Evolutionary conservation across 2,888 invertebrate genomes (phyloP).

Genomic region (Pristionchus japonicus): DNA sequence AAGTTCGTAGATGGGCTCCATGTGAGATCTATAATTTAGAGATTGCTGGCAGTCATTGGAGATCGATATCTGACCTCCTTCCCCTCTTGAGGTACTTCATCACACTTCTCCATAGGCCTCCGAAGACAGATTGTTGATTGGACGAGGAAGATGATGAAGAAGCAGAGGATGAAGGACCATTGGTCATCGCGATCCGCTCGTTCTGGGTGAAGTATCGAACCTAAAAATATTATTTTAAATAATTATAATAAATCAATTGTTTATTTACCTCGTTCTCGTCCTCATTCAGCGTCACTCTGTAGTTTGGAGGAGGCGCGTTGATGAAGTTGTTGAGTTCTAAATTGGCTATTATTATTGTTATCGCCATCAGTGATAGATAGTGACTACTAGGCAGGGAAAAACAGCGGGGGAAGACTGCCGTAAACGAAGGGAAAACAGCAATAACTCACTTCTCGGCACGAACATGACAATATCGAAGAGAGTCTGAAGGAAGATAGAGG

Average conservation of each 20-base stretch:
- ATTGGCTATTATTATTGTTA: neutral
- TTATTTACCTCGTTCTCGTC: constrained; percentile 19
- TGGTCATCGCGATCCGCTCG: neutral
- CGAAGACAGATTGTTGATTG: neutral
- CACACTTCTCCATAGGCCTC: neutral
- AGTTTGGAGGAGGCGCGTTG: neutral
- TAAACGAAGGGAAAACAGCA: neutral
- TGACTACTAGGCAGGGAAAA: neutral
- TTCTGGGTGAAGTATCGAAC: constrained; percentile 35
- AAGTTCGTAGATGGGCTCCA: constrained; percentile 39
- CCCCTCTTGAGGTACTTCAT: constrained; percentile 34
- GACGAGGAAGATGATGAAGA: neutral
- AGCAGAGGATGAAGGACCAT: neutral
- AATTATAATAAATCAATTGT: too few relatives aligned
- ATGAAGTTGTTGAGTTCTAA: neutral
- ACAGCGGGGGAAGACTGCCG: neutral
- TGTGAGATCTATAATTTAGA: constrained; percentile 12
- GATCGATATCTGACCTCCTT: neutral
- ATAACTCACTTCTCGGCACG: neutral
- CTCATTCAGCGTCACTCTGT: neutral
- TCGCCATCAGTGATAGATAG: neutral
- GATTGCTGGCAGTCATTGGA: neutral
- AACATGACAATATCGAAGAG: constrained; percentile 16
- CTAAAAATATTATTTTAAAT: neutral
- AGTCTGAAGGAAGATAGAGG: neutral